phyloP scores from a whole-genome alignment of 2,113 vertebrate genomes.

The Arothron firmamentum region DNA sequence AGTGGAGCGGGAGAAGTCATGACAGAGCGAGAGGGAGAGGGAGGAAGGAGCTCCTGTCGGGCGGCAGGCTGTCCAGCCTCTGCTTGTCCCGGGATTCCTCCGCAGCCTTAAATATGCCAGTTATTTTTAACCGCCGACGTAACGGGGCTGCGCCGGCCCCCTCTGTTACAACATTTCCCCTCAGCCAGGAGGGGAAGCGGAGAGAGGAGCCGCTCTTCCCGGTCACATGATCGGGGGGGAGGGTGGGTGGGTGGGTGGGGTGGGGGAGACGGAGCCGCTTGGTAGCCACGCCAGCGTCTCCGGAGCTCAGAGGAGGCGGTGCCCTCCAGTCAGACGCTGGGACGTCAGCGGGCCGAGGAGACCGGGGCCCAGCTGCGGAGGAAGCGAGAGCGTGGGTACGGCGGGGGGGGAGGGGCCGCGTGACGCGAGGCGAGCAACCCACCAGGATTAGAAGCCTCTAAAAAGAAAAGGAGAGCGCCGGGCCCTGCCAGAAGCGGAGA shows the following conservation, averaged over 20 bases:
- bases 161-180: slow-evolving; percentile 88
- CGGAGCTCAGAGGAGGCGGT: slow-evolving; percentile 47
- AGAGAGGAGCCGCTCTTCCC: slow-evolving; percentile 93
- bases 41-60: slow-evolving; percentile 61
- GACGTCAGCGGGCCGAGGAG: slow-evolving; percentile 62
- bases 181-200: slow-evolving; percentile 93
- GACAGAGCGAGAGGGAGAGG: slow-evolving; percentile 32
- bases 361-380: slow-evolving; percentile 78
- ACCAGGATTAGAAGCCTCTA: slow-evolving; percentile 99
- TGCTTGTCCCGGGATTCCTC: slow-evolving; percentile 94
- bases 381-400: slow-evolving; percentile 86
- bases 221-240: slow-evolving; percentile 81
- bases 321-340: slow-evolving; percentile 70
- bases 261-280: slow-evolving; percentile 17
- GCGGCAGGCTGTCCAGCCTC: slow-evolving; percentile 80
- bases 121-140: slow-evolving; percentile 99
- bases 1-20: slow-evolving; percentile 32
- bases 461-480: slow-evolving; percentile 78
- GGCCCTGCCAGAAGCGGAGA: slow-evolving; percentile 51
- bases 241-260: slow-evolving; percentile 36
- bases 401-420: slow-evolving; percentile 56
- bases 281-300: background rate
- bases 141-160: slow-evolving; percentile 82
- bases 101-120: slow-evolving; percentile 95
- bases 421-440: slow-evolving; percentile 84